Conservation (phyloP, 1,140 invertebrate genomes). For the Drosophila pachea region DNA sequence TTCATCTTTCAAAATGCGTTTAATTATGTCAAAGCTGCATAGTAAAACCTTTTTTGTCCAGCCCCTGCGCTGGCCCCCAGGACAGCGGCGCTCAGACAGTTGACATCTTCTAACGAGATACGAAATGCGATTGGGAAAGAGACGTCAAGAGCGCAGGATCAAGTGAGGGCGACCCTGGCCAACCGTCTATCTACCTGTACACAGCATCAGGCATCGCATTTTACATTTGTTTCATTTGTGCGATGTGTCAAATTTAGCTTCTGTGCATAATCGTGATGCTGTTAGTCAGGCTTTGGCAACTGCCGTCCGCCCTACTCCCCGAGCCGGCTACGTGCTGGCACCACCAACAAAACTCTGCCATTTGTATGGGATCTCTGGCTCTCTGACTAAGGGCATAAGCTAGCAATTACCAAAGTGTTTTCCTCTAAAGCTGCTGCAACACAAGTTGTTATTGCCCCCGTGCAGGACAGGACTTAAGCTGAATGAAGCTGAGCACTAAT, state of each 20-base stretch:
- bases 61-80: conserved; percentile 15
- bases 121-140: conserved; percentile 13
- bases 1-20: conserved; percentile 76
- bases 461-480: conserved; percentile 13
- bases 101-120: conserved; percentile 23
- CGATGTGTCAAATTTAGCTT: conserved; percentile 71
- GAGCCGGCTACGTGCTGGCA: not conserved
- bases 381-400: conserved; percentile 62
- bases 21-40: conserved; percentile 73
- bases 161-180: conserved; percentile 12
- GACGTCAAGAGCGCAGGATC: conserved; percentile 3
- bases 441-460: not conserved
- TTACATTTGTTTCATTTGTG: conserved; percentile 71
- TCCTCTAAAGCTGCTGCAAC: conserved; percentile 34
- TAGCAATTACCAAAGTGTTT: conserved; percentile 76
- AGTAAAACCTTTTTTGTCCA: conserved; percentile 20
- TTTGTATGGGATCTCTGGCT: conserved; percentile 38
- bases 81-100: conserved; percentile 19
- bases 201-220: conserved; percentile 34
- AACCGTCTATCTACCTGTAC: conserved; percentile 30
- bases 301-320: not conserved
- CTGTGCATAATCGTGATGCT: conserved; percentile 74
- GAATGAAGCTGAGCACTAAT: conserved; percentile 17
- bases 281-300: conserved; percentile 55
- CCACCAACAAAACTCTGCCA: conserved; percentile 10